A percentile compares a stretch with the other conserved stretches of the same genome.
phyloP scores from a whole-genome alignment of 2,888 invertebrate genomes.

The Deilephila elpenor region DNA sequence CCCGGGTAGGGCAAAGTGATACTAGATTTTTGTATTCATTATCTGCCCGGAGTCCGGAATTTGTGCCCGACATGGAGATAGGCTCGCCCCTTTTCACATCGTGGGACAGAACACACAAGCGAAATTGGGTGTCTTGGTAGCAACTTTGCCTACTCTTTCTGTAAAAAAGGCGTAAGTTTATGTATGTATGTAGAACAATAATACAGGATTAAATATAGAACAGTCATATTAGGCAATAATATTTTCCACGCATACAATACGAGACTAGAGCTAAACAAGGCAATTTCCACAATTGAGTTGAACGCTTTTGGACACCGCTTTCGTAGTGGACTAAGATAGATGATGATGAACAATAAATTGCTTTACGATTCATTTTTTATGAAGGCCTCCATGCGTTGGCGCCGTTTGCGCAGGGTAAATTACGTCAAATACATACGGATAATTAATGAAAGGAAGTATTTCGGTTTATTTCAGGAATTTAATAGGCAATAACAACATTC shows the following conservation, averaged over 20 bases:
- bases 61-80: no score
- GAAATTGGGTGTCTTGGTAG: no score
- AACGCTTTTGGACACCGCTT: neutral
- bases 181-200: no score
- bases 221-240: neutral
- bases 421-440: neutral
- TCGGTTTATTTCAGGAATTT: neutral
- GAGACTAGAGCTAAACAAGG: neutral
- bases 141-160: no score
- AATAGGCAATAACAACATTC: constrained; percentile 15
- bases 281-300: constrained; percentile 1
- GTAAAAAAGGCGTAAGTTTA: no score
- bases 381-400: neutral
- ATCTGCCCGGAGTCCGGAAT: no score
- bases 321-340: constrained; percentile 8
- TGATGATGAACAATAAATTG: constrained; percentile 25
- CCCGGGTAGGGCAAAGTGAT: no score
- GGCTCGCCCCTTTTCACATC: no score
- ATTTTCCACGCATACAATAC: neutral
- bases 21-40: no score
- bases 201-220: neutral
- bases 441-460: neutral
- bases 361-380: neutral
- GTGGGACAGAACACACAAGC: no score
- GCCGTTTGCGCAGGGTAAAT: neutral